phyloP scores from a whole-genome alignment of 2,113 vertebrate species.

The Caloenas nicobarica region DNA sequence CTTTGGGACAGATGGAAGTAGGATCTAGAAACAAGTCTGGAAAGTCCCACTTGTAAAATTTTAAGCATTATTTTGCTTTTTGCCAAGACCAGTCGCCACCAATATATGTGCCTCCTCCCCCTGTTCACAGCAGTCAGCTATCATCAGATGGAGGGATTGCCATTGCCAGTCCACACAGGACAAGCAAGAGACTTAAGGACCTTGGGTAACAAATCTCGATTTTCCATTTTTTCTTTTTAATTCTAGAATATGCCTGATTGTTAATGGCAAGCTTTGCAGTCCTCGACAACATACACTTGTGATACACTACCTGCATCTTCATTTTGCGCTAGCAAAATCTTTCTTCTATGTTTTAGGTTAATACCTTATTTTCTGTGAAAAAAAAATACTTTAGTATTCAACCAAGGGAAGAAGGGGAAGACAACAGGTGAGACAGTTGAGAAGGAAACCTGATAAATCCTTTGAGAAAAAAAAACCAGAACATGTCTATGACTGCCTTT shows the following conservation, averaged over 20 bases:
- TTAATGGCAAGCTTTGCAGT: neutral
- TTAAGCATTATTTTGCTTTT: neutral
- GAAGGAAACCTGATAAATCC: neutral
- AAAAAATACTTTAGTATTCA: neutral
- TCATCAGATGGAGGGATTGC: neutral
- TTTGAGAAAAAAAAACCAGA: neutral
- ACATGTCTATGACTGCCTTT: neutral
- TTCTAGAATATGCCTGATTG: neutral
- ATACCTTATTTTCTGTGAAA: neutral
- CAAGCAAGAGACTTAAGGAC: neutral
- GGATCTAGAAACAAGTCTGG: neutral
- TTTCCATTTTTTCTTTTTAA: neutral
- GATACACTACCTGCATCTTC: neutral
- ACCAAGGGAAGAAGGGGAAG: neutral
- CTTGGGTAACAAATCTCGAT: neutral
- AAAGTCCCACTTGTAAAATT: neutral
- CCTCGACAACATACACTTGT: neutral
- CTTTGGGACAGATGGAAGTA: accelerated
- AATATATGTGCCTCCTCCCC: neutral
- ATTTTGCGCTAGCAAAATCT: neutral
- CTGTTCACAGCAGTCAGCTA: neutral
- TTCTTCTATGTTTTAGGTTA: neutral
- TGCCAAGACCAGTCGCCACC: neutral
- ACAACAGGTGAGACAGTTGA: neutral
- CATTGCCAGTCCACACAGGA: neutral